Evolutionary conservation across 1,140 invertebrate genomes (phyloP), one percentile per base, ranked within the genome.

Genomic region (Lasioglossum baleicum): DNA sequence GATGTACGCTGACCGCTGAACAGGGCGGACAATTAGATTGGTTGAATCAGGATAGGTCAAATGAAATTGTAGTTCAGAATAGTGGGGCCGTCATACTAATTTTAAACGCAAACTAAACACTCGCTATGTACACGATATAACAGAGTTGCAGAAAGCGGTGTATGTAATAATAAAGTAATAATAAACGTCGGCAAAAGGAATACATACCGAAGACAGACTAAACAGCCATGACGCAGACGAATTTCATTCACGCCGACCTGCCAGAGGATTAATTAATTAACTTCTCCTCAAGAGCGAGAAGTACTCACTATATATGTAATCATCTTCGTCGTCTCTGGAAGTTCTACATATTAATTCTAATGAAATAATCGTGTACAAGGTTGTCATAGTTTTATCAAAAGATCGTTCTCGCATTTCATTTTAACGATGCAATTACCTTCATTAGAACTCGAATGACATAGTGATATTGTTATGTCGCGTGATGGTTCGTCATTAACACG

Each of bases 101-200:
- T 58, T n/a, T 58, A n/a, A 58, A 58, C 56, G 56, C 20, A n/a
- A n/a, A 22, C 56, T 20, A 58, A 20, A 58, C 56, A 58, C 17
- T 0, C 7, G 7, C 20, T 7, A 2, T n/a, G 56, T 6, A n/a
- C 56, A 2, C 7, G 56, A 7, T 58, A 8, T 8, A 58, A 58
- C 56, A 58, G 56, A 58, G 56, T 58, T 58, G 20, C 56, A 58
- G 56, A 58, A n/a, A 58, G n/a, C n/a, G 56, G 17, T 58, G 56
- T 58, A 58, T n/a, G 20, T 58, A 58, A 58, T 58, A 58, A n/a
- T 58, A 58, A 58, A n/a, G 56, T 58, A 58, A 58, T 58, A 58
- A 58, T 58, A 58, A 58, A 58, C 53, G 17, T n/a, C 56, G 56
- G 56, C n/a, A 20, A 8, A n/a, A 58, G 20, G 56, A 10, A n/a